phyloP scores from a whole-genome alignment of 2,113 vertebrate genomes.

The Ondatra zibethicus region DNA sequence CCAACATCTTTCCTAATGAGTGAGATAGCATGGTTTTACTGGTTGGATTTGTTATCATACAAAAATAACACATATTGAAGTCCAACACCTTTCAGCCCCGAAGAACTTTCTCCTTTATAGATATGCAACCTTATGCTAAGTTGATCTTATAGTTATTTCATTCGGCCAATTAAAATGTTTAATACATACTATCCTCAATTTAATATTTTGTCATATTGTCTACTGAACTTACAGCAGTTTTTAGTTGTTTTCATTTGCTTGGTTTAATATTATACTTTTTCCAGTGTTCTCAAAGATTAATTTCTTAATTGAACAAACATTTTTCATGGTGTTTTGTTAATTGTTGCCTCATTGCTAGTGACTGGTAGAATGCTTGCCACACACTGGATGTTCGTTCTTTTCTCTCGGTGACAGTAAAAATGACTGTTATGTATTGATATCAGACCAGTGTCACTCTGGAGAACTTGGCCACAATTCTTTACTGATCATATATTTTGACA shows the following conservation, averaged over 20 bases:
- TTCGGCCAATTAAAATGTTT: neutral
- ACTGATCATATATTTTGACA: neutral
- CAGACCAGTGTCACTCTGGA: neutral
- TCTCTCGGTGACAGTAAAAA: neutral
- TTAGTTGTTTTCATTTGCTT: neutral
- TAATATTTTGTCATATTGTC: neutral
- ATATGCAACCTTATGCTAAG: neutral
- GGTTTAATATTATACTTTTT: neutral
- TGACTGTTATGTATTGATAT: neutral
- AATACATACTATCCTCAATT: neutral
- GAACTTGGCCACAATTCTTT: neutral
- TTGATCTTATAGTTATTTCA: neutral
- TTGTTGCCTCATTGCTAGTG: neutral
- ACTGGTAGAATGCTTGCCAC: neutral
- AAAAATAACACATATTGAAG: neutral
- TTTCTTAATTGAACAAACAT: neutral
- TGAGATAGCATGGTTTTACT: neutral
- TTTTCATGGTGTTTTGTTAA: neutral
- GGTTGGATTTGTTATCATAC: neutral
- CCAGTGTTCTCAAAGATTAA: neutral
- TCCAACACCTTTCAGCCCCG: neutral
- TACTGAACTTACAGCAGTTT: neutral
- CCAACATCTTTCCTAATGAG: neutral
- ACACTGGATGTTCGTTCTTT: neutral
- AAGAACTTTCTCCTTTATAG: neutral